phyloP scores from a whole-genome alignment of 2,888 invertebrate species.

The Epsilonema sp. region DNA sequence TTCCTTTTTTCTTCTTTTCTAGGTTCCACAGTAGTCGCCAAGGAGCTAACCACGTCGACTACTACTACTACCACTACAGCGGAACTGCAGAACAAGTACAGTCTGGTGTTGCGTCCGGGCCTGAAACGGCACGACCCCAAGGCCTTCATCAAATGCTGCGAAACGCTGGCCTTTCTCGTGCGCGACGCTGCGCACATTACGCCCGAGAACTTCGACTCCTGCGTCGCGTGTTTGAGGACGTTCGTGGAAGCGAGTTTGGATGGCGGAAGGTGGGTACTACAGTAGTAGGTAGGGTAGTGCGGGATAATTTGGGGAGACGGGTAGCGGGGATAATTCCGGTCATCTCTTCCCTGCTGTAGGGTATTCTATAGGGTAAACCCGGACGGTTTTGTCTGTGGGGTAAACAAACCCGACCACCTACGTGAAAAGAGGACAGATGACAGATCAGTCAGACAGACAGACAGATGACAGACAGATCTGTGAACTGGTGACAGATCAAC shows the following conservation, averaged over 20 bases:
- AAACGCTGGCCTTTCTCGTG: conserved; percentile 77
- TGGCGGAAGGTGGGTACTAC: conserved; percentile 29
- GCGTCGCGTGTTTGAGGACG: conserved; percentile 20
- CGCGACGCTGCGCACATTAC: conserved; percentile 92
- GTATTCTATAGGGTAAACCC: no score
- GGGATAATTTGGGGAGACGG: no score
- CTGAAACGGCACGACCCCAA: conserved; percentile 56
- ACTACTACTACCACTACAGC: not conserved
- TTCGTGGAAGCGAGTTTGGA: conserved; percentile 55
- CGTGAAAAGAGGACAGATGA: no score
- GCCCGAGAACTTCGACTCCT: conserved; percentile 62
- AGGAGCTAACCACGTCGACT: not conserved
- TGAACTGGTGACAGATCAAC: no score
- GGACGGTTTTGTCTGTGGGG: no score
- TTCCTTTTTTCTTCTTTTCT: no score
- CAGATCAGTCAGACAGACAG: no score
- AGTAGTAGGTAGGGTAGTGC: no score
- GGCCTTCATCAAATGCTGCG: conserved; percentile 67
- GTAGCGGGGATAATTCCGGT: no score
- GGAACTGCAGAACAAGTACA: conserved; percentile 16
- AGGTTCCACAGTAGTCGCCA: not conserved
- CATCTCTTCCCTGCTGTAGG: no score
- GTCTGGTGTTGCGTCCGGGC: conserved; percentile 44
- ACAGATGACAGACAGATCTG: no score
- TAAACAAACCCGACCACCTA: no score